phyloP scores from a whole-genome alignment of 2,113 vertebrate species.

The Oncorhynchus tshawytscha region DNA sequence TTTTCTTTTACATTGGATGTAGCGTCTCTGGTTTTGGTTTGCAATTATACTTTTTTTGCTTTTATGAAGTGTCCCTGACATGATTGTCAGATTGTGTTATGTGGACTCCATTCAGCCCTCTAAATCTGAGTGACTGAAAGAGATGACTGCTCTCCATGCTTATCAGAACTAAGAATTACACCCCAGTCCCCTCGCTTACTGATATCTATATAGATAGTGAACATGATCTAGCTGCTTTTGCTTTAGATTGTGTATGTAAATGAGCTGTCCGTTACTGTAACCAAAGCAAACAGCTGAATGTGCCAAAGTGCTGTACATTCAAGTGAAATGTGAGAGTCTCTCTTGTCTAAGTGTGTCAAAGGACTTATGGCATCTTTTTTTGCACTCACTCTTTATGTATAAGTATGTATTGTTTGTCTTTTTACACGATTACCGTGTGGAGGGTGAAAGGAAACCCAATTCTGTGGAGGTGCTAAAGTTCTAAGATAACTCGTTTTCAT shows the following conservation, averaged over 20 bases:
- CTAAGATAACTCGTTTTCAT: conserved; percentile 23
- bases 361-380: background rate
- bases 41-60: conserved; percentile 27
- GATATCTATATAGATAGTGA: conserved; percentile 43
- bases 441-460: conserved; percentile 13
- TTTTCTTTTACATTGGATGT: conserved; percentile 23
- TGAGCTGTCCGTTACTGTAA: conserved; percentile 13
- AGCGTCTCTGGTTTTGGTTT: conserved; percentile 27
- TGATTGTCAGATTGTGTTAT: conserved; percentile 37
- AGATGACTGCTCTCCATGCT: conserved; percentile 39
- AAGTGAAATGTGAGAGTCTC: background rate
- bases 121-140: conserved; percentile 60
- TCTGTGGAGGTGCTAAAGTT: conserved; percentile 24
- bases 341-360: background rate
- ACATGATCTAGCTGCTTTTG: conserved; percentile 37
- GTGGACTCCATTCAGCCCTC: conserved; percentile 42
- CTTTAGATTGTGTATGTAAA: conserved; percentile 33
- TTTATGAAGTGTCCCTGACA: conserved; percentile 43
- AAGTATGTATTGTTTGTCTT: conserved; percentile 23
- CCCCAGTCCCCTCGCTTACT: conserved; percentile 31
- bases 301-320: conserved; percentile 40
- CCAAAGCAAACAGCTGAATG: conserved; percentile 51
- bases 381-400: conserved; percentile 30
- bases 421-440: conserved; percentile 30
- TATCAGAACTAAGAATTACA: conserved; percentile 45